Conservation (phyloP, 2,797 vertebrate genomes). For the Leuciscus waleckii region DNA sequence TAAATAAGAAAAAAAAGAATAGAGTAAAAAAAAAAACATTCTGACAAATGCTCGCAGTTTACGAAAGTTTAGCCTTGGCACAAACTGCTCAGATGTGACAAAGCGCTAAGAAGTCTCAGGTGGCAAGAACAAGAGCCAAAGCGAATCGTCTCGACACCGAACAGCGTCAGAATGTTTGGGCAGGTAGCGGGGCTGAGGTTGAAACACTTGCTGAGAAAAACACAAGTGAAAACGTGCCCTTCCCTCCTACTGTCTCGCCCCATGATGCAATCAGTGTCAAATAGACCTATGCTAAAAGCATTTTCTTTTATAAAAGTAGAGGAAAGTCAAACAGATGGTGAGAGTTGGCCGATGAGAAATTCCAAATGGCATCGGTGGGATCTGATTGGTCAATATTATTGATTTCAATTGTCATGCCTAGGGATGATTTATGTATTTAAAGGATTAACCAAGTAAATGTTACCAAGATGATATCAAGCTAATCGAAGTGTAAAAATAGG, state of each 20-base stretch:
- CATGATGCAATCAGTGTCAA: slow-evolving; percentile 25
- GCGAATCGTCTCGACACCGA: slow-evolving; percentile 44
- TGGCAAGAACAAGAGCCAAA: slow-evolving; percentile 56
- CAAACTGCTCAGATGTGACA: slow-evolving; percentile 68
- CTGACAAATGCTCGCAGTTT: slow-evolving; percentile 77
- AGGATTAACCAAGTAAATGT: neutral
- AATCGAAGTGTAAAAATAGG: neutral
- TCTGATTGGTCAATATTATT: neutral
- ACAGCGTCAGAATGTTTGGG: slow-evolving; percentile 39
- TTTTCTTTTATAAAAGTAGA: neutral
- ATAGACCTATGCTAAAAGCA: neutral
- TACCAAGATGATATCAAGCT: neutral
- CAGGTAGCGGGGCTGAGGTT: slow-evolving; percentile 47
- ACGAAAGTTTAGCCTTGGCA: slow-evolving; percentile 73
- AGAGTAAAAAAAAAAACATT: slow-evolving; percentile 63
- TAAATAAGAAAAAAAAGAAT: slow-evolving; percentile 2
- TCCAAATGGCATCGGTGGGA: neutral
- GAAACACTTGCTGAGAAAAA: slow-evolving; percentile 42
- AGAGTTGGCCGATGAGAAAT: neutral
- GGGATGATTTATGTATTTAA: neutral
- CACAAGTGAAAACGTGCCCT: neutral
- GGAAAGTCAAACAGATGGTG: neutral
- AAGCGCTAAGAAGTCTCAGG: slow-evolving; percentile 49
- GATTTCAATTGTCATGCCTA: neutral
- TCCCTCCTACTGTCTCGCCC: neutral